Percentiles rank a stretch among this genome's conserved stretches.
phyloP scores from a whole-genome alignment of 2,797 vertebrate genomes.

The Mycteria americana region DNA sequence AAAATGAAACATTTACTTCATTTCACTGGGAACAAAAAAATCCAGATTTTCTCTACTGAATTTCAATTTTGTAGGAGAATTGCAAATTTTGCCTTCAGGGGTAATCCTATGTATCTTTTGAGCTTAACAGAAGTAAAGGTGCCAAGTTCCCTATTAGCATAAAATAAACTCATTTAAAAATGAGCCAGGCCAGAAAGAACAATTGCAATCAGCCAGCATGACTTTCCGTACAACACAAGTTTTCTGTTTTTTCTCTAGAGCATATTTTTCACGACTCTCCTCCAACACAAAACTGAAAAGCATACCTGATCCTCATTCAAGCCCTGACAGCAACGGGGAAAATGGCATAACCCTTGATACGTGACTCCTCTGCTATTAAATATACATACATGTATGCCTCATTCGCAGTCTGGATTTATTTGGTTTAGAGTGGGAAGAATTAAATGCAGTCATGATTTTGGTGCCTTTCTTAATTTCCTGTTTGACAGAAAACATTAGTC shows the following conservation, averaged over 20 bases:
- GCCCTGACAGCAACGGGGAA: background rate
- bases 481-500: background rate
- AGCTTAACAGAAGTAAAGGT: background rate
- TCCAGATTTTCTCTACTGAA: background rate
- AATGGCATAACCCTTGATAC: background rate
- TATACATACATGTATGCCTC: rapidly evolving
- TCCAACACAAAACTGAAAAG: background rate
- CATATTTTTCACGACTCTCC: background rate
- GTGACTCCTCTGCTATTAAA: background rate
- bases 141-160: background rate
- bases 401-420: background rate
- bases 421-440: background rate
- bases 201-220: background rate
- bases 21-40: background rate
- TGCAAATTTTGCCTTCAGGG: background rate
- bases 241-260: background rate
- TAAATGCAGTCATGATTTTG: background rate
- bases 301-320: background rate
- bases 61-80: background rate
- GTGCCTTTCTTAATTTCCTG: background rate
- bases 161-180: background rate
- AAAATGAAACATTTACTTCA: background rate
- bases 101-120: background rate
- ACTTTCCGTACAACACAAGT: background rate
- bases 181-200: background rate